Evolutionary conservation across 2,888 invertebrate genomes (phyloP).

Genomic region (Holacanthella duospinosa): DNA sequence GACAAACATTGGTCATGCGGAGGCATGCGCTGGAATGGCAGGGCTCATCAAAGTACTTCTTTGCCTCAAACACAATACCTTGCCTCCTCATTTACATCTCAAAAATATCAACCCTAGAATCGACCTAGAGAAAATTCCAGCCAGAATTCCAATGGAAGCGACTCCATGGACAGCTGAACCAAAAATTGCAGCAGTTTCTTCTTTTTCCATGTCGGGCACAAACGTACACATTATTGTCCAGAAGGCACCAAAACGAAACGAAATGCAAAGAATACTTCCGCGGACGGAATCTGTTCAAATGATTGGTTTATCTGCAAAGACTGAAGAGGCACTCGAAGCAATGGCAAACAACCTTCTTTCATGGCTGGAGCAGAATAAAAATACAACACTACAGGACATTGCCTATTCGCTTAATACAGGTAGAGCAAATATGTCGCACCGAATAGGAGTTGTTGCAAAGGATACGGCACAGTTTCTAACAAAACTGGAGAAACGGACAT

Average conservation of each 20-base stretch:
- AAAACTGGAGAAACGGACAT: too few relatives aligned
- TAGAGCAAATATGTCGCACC: too few relatives aligned
- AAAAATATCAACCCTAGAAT: constrained; percentile 21
- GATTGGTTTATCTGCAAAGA: constrained; percentile 10
- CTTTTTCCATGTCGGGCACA: constrained; percentile 8
- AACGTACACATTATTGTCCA: constrained; percentile 9
- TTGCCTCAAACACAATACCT: constrained; percentile 19
- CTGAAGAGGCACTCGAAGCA: constrained; percentile 8
- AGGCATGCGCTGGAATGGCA: constrained; percentile 57
- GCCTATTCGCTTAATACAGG: too few relatives aligned
- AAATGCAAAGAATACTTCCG: too few relatives aligned
- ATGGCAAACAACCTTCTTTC: not conserved
- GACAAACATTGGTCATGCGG: constrained; percentile 88
- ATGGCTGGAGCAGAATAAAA: not conserved
- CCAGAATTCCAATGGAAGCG: constrained; percentile 17
- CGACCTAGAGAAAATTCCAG: constrained; percentile 20
- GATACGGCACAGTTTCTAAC: too few relatives aligned
- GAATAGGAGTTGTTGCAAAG: too few relatives aligned
- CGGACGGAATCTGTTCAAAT: not conserved
- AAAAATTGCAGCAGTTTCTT: constrained; percentile 11
- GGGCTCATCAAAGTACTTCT: constrained; percentile 14
- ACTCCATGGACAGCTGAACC: not conserved
- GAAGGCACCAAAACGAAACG: constrained; percentile 7
- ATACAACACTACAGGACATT: too few relatives aligned
- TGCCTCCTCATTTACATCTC: constrained; percentile 24